These are phyloP conservation scores for Chromobotia macracanthus DNA, from an alignment of 2,797 vertebrate genomes.

Conservation along the genomic window DNA sequence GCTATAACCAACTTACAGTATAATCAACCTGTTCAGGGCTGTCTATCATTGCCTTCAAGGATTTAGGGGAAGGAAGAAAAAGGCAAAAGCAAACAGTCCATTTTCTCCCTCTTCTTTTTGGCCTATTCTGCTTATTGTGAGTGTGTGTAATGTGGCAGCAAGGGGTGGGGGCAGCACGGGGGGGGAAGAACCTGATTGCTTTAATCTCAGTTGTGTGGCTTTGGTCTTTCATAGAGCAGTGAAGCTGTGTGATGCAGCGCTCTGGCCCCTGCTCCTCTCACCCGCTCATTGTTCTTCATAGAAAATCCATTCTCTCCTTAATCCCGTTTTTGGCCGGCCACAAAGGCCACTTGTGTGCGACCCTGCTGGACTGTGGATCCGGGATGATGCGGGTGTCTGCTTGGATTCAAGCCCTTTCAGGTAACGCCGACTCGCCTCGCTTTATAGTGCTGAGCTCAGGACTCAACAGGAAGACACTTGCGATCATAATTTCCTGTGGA, in stretches of 20 bases:
- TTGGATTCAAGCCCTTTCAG: conserved; percentile 98
- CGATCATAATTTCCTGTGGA: conserved; percentile 99
- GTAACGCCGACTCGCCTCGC: conserved; percentile 88
- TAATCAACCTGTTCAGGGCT: conserved; percentile 27
- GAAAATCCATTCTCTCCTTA: conserved; percentile 99
- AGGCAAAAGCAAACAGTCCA: conserved; percentile 57
- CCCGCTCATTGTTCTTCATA: conserved; percentile 94
- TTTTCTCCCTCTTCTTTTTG: conserved; percentile 52
- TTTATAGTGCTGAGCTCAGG: conserved; percentile 96
- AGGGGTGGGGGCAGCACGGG: conserved; percentile 41
- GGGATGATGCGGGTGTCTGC: conserved; percentile 99
- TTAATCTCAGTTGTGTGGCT: conserved; percentile 92
- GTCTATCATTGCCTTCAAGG: conserved; percentile 25
- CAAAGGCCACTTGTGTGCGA: conserved; percentile 98
- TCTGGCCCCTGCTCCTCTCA: conserved; percentile 84
- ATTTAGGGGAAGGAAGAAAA: conserved; percentile 30
- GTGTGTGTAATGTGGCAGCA: conserved; percentile 52
- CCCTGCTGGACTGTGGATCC: conserved; percentile 96
- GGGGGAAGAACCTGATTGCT: conserved; percentile 87
- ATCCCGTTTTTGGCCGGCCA: conserved; percentile 96
- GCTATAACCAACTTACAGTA: conserved; percentile 1
- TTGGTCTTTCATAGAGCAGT: conserved; percentile 93
- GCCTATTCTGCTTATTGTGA: conserved; percentile 56
- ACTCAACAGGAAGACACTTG: conserved; percentile 98
- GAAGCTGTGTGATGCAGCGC: conserved; percentile 92